Conservation (phyloP, 2,888 invertebrate species). For the Apocheima hispidaria region DNA sequence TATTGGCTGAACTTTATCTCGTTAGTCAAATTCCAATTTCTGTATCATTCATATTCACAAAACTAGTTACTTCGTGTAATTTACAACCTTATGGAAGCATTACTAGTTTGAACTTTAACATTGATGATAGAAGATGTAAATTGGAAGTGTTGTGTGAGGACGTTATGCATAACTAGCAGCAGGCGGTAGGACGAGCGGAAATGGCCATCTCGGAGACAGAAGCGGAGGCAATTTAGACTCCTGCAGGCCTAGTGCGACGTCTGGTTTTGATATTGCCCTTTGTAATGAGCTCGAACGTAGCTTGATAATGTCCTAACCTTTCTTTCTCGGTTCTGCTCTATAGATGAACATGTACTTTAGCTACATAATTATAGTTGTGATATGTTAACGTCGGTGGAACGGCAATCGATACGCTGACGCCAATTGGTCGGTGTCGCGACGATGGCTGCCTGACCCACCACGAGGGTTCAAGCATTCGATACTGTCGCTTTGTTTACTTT, state of each 20-base stretch:
- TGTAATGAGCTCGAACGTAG: constrained; percentile 19
- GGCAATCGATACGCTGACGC: constrained; percentile 77
- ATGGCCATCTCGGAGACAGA: constrained; percentile 68
- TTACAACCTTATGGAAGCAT: not conserved
- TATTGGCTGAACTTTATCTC: constrained; percentile 10
- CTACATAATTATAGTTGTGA: constrained; percentile 27
- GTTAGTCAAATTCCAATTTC: constrained; percentile 22
- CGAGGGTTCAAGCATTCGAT: constrained; percentile 57
- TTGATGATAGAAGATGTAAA: constrained; percentile 32
- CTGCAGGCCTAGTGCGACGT: constrained; percentile 51
- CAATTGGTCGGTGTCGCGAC: constrained; percentile 68
- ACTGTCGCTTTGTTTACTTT: constrained; percentile 59
- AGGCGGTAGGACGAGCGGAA: constrained; percentile 69
- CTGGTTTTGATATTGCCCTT: constrained; percentile 53
- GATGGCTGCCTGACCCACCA: constrained; percentile 44
- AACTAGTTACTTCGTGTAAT: constrained; percentile 15
- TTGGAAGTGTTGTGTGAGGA: constrained; percentile 29
- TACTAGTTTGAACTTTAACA: constrained; percentile 26
- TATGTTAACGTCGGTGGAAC: constrained; percentile 61
- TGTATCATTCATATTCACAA: constrained; percentile 19
- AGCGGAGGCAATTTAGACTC: constrained; percentile 61
- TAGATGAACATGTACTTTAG: constrained; percentile 36
- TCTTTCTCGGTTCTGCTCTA: constrained; percentile 11
- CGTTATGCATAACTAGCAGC: constrained; percentile 54
- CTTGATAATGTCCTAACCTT: not conserved